Conservation (phyloP, 23 tunicate species). For the Ciona savignyi region DNA sequence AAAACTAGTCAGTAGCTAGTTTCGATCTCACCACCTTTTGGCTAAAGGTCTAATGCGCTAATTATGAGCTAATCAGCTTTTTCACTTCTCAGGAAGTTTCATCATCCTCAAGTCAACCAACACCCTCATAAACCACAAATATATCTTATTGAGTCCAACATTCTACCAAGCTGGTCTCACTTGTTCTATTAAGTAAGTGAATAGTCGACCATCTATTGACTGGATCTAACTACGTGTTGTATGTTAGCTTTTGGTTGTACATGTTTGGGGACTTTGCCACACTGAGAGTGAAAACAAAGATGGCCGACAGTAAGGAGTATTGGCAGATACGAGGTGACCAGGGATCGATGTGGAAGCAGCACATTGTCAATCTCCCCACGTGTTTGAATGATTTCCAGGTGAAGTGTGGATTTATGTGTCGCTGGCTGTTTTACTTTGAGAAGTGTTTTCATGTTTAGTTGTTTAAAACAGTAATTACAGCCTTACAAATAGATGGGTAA, state of each 20-base stretch:
- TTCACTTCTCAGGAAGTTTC: constrained; percentile 7
- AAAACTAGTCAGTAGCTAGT: no score
- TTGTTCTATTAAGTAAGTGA: constrained; percentile 56
- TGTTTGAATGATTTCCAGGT: constrained; percentile 71
- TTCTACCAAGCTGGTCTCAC: constrained; percentile 53
- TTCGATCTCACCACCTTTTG: no score
- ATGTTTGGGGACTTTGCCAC: constrained; percentile 70
- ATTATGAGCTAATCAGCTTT: no score
- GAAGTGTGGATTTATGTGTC: no score
- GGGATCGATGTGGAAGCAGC: constrained; percentile 34
- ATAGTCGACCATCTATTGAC: no score
- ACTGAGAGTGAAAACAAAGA: constrained; percentile 15
- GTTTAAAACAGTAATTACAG: no score
- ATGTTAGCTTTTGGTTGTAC: constrained; percentile 47
- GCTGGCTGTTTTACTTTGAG: no score
- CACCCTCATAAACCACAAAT: not conserved
- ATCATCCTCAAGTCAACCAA: constrained; percentile 9
- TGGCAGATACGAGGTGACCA: constrained; percentile 45
- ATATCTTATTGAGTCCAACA: constrained; percentile 15
- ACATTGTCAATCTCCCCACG: constrained; percentile 23
- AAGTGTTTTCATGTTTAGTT: no score
- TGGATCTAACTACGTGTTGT: no score
- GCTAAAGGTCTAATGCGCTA: no score
- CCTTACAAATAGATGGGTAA: no score
- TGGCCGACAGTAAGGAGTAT: constrained; percentile 15